phyloP scores from a whole-genome alignment of 2,888 invertebrate species.

The Cryptophagus acutangulus region DNA sequence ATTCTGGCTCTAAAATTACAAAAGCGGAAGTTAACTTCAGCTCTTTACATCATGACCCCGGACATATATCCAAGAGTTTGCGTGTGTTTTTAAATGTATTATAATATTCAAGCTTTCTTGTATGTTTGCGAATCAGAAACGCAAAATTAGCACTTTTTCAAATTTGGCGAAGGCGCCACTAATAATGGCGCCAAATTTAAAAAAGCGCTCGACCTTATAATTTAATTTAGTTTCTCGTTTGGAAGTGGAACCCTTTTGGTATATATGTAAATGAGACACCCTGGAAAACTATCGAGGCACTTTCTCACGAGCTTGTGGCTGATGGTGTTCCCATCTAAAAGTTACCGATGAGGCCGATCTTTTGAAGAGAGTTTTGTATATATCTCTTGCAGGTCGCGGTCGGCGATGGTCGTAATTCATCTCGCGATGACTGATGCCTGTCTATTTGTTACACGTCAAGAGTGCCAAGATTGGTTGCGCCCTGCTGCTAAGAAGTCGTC shows the following conservation, averaged over 20 bases:
- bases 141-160: no score
- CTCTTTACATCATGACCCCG: constrained; percentile 25
- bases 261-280: neutral
- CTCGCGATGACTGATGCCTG: constrained; percentile 44
- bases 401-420: constrained; percentile 37
- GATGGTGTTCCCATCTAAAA: no score
- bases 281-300: neutral
- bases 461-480: constrained; percentile 44
- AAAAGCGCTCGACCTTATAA: no score
- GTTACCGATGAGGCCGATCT: no score
- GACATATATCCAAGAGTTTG: constrained; percentile 16
- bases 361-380: no score
- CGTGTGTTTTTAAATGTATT: constrained; percentile 23
- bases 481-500: constrained; percentile 45
- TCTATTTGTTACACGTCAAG: constrained; percentile 47
- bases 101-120: constrained; percentile 14
- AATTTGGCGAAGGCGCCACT: no score
- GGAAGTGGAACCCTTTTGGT: no score
- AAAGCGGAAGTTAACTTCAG: constrained; percentile 25
- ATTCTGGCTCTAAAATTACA: constrained; percentile 17
- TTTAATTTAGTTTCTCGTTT: no score
- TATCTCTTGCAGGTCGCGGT: constrained; percentile 2
- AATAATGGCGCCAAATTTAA: no score
- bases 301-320: no score
- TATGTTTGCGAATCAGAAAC: neutral